Conservation (phyloP, 2,797 vertebrate species). For the Coluber constrictor region DNA sequence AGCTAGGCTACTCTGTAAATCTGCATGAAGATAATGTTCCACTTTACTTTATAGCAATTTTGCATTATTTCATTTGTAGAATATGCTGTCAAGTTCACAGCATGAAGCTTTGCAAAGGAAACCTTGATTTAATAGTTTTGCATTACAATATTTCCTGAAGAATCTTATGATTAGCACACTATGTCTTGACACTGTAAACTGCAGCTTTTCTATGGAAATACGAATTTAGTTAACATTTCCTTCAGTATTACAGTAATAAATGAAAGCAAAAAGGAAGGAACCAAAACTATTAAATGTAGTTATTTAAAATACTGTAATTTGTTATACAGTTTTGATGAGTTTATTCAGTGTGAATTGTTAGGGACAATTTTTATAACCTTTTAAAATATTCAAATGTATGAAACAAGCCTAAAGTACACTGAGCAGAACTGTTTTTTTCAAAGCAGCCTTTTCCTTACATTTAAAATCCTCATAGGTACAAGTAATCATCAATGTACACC, state of each 20-base stretch:
- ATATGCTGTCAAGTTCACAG: conserved; percentile 64
- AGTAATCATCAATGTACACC: neutral
- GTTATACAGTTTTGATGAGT: conserved; percentile 1
- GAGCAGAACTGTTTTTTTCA: neutral
- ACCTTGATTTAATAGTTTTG: conserved; percentile 62
- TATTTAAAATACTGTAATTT: neutral
- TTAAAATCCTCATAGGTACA: neutral
- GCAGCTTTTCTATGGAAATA: conserved; percentile 32
- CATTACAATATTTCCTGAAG: conserved; percentile 54
- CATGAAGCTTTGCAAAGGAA: conserved; percentile 55
- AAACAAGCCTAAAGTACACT: neutral
- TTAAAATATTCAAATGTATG: neutral
- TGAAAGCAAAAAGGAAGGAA: conserved; percentile 32
- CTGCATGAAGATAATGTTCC: conserved; percentile 56
- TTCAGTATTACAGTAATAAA: conserved; percentile 35
- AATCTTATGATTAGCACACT: conserved; percentile 56
- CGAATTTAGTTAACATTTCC: conserved; percentile 40
- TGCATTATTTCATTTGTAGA: conserved; percentile 68
- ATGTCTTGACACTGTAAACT: conserved; percentile 55
- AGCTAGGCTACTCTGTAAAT: conserved; percentile 49
- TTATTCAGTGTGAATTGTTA: neutral
- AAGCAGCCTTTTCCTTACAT: neutral
- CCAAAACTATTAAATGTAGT: conserved; percentile 13
- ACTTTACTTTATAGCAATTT: conserved; percentile 60
- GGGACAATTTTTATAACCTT: neutral